These are phyloP conservation scores for Myotis davidii DNA, from an alignment of 2,113 vertebrate genomes.

Conservation along the genomic window DNA sequence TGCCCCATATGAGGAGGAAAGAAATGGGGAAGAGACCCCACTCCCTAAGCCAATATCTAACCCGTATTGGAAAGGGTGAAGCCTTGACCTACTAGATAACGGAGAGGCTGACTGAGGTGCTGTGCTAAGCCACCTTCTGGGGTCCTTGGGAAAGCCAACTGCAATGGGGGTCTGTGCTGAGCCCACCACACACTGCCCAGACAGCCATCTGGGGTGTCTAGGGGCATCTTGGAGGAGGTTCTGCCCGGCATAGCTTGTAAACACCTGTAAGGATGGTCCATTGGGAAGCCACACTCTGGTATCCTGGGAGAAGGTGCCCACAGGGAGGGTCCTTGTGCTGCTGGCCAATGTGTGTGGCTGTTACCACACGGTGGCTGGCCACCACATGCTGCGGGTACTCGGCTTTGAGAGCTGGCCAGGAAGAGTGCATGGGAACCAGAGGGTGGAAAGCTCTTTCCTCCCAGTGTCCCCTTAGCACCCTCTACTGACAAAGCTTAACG, in stretches of 20 bases:
- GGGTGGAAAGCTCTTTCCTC: neutral
- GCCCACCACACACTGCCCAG: neutral
- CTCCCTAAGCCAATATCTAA: too few species aligned
- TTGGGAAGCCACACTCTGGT: too few species aligned
- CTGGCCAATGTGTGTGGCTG: too few species aligned
- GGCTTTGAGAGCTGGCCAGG: neutral
- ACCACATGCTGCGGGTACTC: neutral
- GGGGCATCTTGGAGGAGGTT: neutral
- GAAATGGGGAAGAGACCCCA: neutral
- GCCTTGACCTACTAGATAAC: neutral
- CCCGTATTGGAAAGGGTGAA: neutral
- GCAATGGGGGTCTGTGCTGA: neutral
- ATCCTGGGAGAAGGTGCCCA: too few species aligned
- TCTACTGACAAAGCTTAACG: conserved; percentile 10
- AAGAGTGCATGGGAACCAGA: neutral
- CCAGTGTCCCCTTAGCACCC: neutral
- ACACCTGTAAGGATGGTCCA: too few species aligned
- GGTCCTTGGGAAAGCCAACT: neutral
- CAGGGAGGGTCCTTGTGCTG: too few species aligned
- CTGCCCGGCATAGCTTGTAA: too few species aligned
- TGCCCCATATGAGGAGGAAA: neutral
- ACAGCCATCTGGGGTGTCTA: neutral
- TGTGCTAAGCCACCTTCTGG: neutral
- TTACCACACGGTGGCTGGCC: too few species aligned
- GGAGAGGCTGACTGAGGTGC: neutral